phyloP scores from a whole-genome alignment of 2,888 invertebrate species.

The Caenorhabditis wallacei region DNA sequence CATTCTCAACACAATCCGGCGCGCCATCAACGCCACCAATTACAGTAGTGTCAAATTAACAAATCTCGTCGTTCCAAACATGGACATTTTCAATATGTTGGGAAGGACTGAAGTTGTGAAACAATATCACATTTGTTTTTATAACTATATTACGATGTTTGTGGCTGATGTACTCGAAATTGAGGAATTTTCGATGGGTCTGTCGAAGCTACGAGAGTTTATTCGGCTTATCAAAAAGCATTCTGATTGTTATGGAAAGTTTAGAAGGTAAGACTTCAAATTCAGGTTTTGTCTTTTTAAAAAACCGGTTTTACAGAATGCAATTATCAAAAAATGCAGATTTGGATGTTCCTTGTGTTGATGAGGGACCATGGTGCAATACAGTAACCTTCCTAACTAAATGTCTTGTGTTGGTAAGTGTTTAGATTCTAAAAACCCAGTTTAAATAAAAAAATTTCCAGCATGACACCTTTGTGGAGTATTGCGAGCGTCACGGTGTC shows the following conservation, averaged over 20 bases:
- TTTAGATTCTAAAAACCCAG: background rate
- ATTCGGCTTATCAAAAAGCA: slow-evolving; percentile 3
- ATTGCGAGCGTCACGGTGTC: background rate
- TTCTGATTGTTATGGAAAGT: slow-evolving; percentile 37
- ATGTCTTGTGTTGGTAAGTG: slow-evolving; percentile 37
- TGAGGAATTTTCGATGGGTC: slow-evolving; percentile 7
- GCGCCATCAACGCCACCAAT: slow-evolving; percentile 37
- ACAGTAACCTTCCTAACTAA: slow-evolving; percentile 24
- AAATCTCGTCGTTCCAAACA: slow-evolving; percentile 17
- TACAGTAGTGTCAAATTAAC: slow-evolving; percentile 40
- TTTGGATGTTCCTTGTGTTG: slow-evolving; percentile 32
- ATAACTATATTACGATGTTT: slow-evolving; percentile 28
- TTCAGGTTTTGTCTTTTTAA: background rate
- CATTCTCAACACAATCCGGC: slow-evolving; percentile 24
- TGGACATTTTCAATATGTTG: background rate
- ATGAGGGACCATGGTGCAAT: slow-evolving; percentile 18
- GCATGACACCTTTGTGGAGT: background rate
- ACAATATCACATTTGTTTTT: slow-evolving; percentile 44
- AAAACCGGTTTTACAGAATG: slow-evolving; percentile 9
- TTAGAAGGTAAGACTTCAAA: slow-evolving; percentile 32
- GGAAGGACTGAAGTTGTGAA: background rate
- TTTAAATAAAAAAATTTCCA: background rate
- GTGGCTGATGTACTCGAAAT: slow-evolving; percentile 16
- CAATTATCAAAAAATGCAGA: slow-evolving; percentile 30
- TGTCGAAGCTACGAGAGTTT: slow-evolving; percentile 13